Evolutionary conservation across 2,888 invertebrate genomes (phyloP), one percentile per base, ranked within the genome.

Genomic region (Leptinotarsa rubiginosa): DNA sequence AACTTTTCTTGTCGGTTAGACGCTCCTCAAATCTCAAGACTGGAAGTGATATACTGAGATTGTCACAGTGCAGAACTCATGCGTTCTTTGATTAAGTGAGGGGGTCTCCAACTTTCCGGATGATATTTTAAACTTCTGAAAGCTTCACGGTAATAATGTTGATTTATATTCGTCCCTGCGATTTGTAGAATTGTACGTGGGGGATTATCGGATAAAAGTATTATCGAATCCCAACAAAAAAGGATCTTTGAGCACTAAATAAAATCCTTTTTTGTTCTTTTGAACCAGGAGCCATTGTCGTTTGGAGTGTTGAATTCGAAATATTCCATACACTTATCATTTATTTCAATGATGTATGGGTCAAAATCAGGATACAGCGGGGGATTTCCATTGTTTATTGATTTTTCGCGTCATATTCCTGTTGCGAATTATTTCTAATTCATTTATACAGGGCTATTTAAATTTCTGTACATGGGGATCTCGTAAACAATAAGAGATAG

Each of bases 21-120:
- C 56, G 56, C 15, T 22, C 4, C 56, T 41, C 62, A 62, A 62
- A 31, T 22, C 56, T 41, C 62, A 62, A 62, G 62, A 16, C 41
- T 62, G 41, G 41, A 62, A 62, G 62, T 62, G 62, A 62, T 62
- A 62, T 62, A 62, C 62, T 31, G 62, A 31, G 5, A n/a, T 12
- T 62, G 62, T 31, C 62, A 41, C 62, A n/a, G 31, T 62, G 62
- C 62, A 62, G 25, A 62, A 62, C 31, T 62, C 62, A 12, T 41
- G 41, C 41, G 62, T 62, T 41, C 41, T 41, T 62, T 62, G 62
- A 62, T 62, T 62, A 41, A 62, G 62, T 62, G 62, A 16, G 31
- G n/a, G 62, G 41, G 62, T 31, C n/a, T n/a, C 62, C 62, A 62
- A 31, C 25, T 31, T 62, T n/a, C n/a, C 62, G 41, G 62, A 62